phyloP scores from a whole-genome alignment of 37 sponge, comb jelly and placozoan genomes.

The Hormiphora californensis region DNA sequence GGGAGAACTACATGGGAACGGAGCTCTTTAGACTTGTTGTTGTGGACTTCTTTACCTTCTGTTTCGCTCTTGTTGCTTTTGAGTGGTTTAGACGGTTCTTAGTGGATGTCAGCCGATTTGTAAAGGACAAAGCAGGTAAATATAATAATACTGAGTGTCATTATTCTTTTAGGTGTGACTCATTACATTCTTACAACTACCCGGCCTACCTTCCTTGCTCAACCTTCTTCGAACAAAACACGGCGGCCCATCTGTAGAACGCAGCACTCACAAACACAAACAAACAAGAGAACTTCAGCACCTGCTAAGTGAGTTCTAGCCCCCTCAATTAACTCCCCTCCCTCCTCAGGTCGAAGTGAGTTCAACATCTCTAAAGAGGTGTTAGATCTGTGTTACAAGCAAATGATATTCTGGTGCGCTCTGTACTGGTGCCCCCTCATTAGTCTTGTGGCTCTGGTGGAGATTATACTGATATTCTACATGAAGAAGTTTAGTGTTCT shows the following conservation, averaged over 20 bases:
- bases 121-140: background rate
- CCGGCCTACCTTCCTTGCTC: no score
- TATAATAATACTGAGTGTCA: no score
- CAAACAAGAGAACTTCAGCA: no score
- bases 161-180: no score
- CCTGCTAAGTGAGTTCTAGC: no score
- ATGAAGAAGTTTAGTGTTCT: slow-evolving; percentile 18
- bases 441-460: background rate
- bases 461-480: slow-evolving; percentile 28
- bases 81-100: slow-evolving; percentile 28
- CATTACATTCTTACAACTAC: no score
- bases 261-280: no score
- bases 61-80: background rate
- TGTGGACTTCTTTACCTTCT: background rate
- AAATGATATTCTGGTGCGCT: slow-evolving; percentile 30
- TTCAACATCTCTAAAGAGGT: slow-evolving; percentile 42
- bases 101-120: background rate
- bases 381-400: slow-evolving; percentile 24
- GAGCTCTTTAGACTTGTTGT: background rate
- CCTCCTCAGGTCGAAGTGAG: background rate
- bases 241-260: no score
- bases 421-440: slow-evolving; percentile 4
- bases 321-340: no score
- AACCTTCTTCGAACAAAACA: no score
- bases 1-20: background rate